Percentiles rank a stretch among this genome's conserved stretches.
Conservation (phyloP, 2,113 vertebrate genomes). For the Pelodiscus sinensis region DNA sequence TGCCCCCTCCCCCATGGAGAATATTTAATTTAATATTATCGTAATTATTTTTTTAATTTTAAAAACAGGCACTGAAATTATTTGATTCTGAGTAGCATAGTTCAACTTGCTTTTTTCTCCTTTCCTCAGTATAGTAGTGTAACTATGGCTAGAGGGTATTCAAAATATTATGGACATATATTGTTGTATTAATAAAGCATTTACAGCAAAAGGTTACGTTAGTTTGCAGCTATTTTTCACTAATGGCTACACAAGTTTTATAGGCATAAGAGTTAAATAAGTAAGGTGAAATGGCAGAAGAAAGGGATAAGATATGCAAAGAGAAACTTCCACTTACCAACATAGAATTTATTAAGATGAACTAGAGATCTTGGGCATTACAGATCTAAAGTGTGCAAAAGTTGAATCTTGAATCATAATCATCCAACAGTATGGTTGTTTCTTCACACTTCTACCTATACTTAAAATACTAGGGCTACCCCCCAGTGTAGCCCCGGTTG, state of each 20-base stretch:
- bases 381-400: background rate
- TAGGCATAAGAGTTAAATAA: background rate
- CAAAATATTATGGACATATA: background rate
- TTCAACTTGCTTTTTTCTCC: background rate
- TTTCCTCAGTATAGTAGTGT: background rate
- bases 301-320: too few species aligned
- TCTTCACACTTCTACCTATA: background rate
- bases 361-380: background rate
- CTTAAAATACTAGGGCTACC: background rate
- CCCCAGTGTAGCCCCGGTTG: too few species aligned
- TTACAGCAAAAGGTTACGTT: background rate
- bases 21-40: background rate
- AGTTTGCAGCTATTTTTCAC: background rate
- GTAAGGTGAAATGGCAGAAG: background rate
- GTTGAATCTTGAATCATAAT: rapidly evolving
- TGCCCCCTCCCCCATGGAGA: background rate
- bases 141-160: background rate
- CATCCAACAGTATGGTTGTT: too few species aligned
- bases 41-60: background rate
- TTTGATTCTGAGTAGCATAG: background rate
- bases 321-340: background rate
- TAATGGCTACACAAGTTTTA: background rate
- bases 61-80: background rate
- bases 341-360: background rate
- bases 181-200: background rate